Evolutionary conservation across 2,113 vertebrate genomes (phyloP).

Genomic region (Corythornis madagascariensis): DNA sequence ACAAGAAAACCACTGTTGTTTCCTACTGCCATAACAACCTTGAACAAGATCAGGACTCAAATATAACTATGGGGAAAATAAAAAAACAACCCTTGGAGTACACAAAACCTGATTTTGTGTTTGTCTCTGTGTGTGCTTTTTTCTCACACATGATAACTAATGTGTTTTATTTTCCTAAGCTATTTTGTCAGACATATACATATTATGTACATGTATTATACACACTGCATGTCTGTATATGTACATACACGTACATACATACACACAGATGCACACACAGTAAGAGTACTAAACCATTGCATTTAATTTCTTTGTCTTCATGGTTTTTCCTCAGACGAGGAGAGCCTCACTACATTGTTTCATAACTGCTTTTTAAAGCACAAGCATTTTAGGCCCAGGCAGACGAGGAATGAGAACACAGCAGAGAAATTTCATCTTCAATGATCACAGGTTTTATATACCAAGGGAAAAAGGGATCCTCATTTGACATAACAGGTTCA

Average conservation of each 20-base stretch:
- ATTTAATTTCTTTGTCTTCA: neutral
- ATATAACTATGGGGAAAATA: neutral
- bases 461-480: neutral
- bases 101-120: neutral
- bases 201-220: neutral
- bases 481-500: neutral
- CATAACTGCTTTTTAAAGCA: neutral
- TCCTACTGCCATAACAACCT: neutral
- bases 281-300: neutral
- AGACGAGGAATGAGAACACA: neutral
- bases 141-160: neutral
- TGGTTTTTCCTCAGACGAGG: neutral
- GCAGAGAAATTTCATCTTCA: neutral
- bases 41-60: neutral
- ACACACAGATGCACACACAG: neutral
- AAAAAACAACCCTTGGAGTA: neutral
- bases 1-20: neutral
- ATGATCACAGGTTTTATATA: neutral
- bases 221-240: too few relatives aligned
- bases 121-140: rapidly evolving
- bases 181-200: neutral
- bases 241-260: too few relatives aligned
- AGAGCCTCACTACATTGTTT: neutral
- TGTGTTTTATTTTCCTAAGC: neutral
- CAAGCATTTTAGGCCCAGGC: neutral